Conservation (phyloP, 2,113 vertebrate species). For the Felis chaus region DNA sequence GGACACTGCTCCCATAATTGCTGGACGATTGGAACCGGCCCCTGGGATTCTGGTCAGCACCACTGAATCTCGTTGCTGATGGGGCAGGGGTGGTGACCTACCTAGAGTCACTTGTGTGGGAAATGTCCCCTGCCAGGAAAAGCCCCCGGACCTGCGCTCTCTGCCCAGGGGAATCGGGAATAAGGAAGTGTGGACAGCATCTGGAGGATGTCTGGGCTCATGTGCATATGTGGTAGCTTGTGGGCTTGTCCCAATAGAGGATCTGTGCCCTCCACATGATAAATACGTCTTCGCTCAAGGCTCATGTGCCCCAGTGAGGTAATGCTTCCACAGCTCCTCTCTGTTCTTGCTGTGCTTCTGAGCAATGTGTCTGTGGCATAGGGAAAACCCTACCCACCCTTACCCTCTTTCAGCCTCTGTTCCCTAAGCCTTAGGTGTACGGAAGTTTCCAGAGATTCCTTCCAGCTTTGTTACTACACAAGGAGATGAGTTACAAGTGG, state of each 20-base stretch:
- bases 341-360: not conserved
- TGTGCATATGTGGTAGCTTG: fast-evolving
- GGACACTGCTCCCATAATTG: fast-evolving
- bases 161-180: not conserved
- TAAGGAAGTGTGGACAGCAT: fast-evolving
- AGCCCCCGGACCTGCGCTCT: not conserved
- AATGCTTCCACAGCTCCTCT: fast-evolving
- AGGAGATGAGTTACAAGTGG: too few relatives aligned
- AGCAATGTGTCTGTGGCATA: not conserved
- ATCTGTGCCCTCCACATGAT: too few relatives aligned
- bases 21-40: fast-evolving
- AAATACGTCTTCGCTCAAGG: not conserved
- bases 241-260: not conserved
- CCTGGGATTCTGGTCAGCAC: not conserved
- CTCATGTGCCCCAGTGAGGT: not conserved
- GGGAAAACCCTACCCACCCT: not conserved
- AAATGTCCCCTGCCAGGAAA: fast-evolving
- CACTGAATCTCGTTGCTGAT: fast-evolving
- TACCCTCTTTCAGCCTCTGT: fast-evolving
- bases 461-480: fast-evolving
- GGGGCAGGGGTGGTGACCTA: not conserved
- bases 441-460: not conserved
- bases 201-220: fast-evolving
- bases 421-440: not conserved
- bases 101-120: not conserved